phyloP scores from a whole-genome alignment of 2,888 invertebrate species.

The Miltochrista miniata region DNA sequence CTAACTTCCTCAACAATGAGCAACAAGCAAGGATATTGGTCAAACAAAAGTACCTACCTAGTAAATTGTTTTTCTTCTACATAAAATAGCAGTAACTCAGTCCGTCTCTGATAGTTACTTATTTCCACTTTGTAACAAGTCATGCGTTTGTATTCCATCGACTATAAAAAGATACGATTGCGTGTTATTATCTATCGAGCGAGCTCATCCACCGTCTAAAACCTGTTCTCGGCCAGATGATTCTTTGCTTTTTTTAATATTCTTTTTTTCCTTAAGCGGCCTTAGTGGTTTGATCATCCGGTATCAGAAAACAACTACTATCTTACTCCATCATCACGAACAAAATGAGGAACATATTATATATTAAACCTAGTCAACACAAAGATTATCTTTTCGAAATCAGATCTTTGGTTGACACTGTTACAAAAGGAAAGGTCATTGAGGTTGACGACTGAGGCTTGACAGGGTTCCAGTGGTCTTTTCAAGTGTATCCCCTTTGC shows the following conservation, averaged over 20 bases:
- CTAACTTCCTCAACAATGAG: too few relatives aligned
- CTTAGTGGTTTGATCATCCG: conserved; percentile 35
- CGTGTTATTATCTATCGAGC: conserved; percentile 59
- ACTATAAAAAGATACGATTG: conserved; percentile 57
- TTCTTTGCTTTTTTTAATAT: conserved; percentile 77
- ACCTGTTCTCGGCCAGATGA: conserved; percentile 75
- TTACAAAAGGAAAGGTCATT: too few relatives aligned
- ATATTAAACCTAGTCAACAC: conserved; percentile 16
- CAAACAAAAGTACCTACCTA: too few relatives aligned
- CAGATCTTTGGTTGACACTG: too few relatives aligned
- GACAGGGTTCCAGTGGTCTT: too few relatives aligned
- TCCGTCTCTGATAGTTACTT: conserved; percentile 18
- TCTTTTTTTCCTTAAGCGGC: conserved; percentile 53
- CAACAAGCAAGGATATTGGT: too few relatives aligned
- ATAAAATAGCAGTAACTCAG: conserved; percentile 10
- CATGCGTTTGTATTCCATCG: conserved; percentile 28
- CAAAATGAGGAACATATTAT: conserved; percentile 24
- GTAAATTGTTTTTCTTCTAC: too few relatives aligned
- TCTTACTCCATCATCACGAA: conserved; percentile 35
- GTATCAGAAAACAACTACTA: conserved; percentile 41
- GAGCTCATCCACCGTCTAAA: conserved; percentile 59
- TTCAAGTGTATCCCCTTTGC: too few relatives aligned
- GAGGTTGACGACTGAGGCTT: too few relatives aligned
- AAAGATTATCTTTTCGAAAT: conserved; percentile 5
- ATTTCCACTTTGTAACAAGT: conserved; percentile 23